Evolutionary conservation across 2,113 vertebrate species (phyloP).

Genomic region (Myodes glareolus): DNA sequence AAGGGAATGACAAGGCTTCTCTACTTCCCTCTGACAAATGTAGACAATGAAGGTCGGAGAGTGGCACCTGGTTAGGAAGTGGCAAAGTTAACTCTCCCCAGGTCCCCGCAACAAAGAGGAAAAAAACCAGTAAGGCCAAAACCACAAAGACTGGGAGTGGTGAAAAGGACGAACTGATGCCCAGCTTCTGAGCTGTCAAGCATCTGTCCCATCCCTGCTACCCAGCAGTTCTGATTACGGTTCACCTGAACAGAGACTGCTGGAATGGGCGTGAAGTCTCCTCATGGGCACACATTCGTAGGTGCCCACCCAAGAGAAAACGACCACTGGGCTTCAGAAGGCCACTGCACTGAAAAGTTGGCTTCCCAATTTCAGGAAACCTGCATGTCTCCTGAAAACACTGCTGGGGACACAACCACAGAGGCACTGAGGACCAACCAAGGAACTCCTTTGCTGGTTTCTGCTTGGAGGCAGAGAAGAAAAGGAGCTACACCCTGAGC

Average conservation of each 20-base stretch:
- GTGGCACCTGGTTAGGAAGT: neutral
- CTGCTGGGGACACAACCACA: neutral
- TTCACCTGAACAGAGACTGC: neutral
- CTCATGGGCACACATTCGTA: neutral
- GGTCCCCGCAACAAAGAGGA: neutral
- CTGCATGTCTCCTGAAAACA: neutral
- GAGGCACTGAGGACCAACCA: neutral
- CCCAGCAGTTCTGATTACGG: too few relatives aligned
- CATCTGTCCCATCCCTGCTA: neutral
- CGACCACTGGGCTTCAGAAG: neutral
- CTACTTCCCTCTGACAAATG: neutral
- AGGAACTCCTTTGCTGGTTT: neutral
- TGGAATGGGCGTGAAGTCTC: neutral
- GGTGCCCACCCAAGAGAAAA: neutral
- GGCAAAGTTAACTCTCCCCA: neutral
- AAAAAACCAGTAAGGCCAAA: neutral
- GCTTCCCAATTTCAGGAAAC: neutral
- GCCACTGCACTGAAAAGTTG: too few relatives aligned
- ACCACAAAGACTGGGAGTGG: neutral
- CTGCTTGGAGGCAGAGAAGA: neutral
- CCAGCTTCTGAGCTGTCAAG: neutral
- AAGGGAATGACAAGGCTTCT: neutral
- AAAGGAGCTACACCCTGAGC: neutral
- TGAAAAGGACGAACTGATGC: neutral
- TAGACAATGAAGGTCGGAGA: neutral